Base-by-base conservation (phyloP, 2,888 invertebrate genomes). In the Anthrax anthrax region DNA sequence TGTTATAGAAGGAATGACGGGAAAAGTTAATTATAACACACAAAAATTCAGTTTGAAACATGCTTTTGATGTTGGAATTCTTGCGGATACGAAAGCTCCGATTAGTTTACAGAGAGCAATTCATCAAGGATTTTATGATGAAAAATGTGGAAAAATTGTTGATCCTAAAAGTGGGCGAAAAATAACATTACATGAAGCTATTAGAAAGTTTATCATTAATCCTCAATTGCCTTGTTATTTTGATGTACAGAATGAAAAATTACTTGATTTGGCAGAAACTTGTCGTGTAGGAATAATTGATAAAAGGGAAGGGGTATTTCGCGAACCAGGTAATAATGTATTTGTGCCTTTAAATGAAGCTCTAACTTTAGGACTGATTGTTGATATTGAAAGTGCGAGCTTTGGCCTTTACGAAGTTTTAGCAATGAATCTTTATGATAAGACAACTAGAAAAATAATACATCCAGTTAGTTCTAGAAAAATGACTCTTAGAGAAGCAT, bases 101-200 rank as follows among this genome's bases (percentile, higher is more conserved):
- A 77, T 89, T 18, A 87, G 87, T 14, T 65, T 90, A 32, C 90
- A 90, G 61, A 73, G 87, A 58, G 86, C 87, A 1, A 76, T 91
- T 44, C 88, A 88, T 62, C 84, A 88, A 69, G 89, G 90, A 2
- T 70, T 89, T 0, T 89, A 89, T 60, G 85, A 89, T 55, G 83
- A 85, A 49, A 73, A 72, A 49, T 80, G 80, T 0, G 87, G 89
- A 13, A 87, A 86, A 71, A 77, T 94, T 43, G 75, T 81, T 36
- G 91, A 94, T 68, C 84, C 86, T 0, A 75, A 77, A 48, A 84
- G 81, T 4, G 82, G 83, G 40, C 76, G 83, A 50, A 77, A 81
- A 57, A 80, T 91, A 4, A 87, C 88, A 2, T 65, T 90, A 37
- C 84, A 89, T 56, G 89, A 90, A 69, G 81, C 88, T 3, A 83